Base-by-base conservation (phyloP, 1,140 invertebrate species). In the Saccostrea echinata region DNA sequence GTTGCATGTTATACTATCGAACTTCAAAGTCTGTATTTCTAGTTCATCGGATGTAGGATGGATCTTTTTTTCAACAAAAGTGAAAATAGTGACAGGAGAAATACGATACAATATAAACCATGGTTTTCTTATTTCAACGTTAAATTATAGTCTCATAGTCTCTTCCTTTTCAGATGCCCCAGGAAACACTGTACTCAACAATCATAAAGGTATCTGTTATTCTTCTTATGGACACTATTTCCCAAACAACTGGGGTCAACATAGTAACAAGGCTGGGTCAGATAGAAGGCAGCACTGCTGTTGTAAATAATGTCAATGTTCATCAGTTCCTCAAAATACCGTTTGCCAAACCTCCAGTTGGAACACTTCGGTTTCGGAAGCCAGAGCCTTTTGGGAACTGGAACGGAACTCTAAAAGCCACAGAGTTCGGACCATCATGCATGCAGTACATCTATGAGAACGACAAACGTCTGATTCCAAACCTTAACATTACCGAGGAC, bases 291-390 rank as follows among this genome's bases (percentile, higher is more conserved):
- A 12, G 13, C 16, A 33, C 68, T 12, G 68, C 68, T 30, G 27
- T 30, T 16, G 68, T 76, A 3, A 76, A 76, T 18, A 76, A 76
- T 18, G 24, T 76, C 27, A 76, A 3, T 13, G 76, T 89, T 35
- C 84, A 87, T 52, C 88, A 97, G 0, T 98, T 97, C 97, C 96
- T 97, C 88, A 97, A 97, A 21, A 98, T 98, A 86, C 98, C 98
- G 3, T 98, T 97, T 94, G 98, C 98, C 68, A 97, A 98, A 94
- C 98, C 98, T 94, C 98, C 98, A 1, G 86, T 98, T 43, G 98
- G 98, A 93, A 96, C 97, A 84, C 95, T 98, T 71, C 96, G 97
- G 6, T 96, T 97, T 9, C 97, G 96, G 55, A 95, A 97, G n/a
- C 97, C 97, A 11, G 96, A 97, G 92, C 97, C 98, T 92, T 97